Evolutionary conservation across 2,797 vertebrate species (phyloP).

Genomic region (Synaphobranchus kaupii): DNA sequence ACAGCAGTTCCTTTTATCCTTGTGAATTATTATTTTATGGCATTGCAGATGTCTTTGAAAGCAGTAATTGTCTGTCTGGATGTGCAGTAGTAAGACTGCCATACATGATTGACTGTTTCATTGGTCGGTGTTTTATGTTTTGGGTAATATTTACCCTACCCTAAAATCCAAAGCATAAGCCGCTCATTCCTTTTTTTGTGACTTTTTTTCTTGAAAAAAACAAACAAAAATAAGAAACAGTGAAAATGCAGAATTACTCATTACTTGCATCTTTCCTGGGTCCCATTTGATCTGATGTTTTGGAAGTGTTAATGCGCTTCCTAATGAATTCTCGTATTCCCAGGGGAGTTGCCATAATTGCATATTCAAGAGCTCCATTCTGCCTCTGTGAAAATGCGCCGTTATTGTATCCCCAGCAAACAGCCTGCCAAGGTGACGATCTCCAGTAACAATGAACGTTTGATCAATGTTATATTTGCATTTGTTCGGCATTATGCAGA

Average conservation of each 20-base stretch:
- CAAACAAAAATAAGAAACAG: not conserved
- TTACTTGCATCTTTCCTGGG: not conserved
- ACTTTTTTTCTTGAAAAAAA: not conserved
- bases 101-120: not conserved
- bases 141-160: not conserved
- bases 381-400: slow-evolving; percentile 30
- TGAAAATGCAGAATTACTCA: not conserved
- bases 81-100: not conserved
- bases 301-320: not conserved
- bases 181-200: not conserved
- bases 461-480: slow-evolving; percentile 64
- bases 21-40: not conserved
- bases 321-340: slow-evolving; percentile 8
- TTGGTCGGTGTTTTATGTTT: not conserved
- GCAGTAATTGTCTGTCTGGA: not conserved
- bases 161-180: not conserved
- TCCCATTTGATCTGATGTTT: slow-evolving; percentile 2
- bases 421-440: slow-evolving; percentile 47
- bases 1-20: not conserved
- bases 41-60: not conserved
- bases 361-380: slow-evolving; percentile 24
- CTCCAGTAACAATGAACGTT: slow-evolving; percentile 59
- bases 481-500: slow-evolving; percentile 65
- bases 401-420: slow-evolving; percentile 37
- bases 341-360: not conserved